Percentiles rank a stretch among this genome's conserved stretches.
Evolutionary conservation across 2,888 invertebrate genomes (phyloP).

Genomic region (Phania funesta): DNA sequence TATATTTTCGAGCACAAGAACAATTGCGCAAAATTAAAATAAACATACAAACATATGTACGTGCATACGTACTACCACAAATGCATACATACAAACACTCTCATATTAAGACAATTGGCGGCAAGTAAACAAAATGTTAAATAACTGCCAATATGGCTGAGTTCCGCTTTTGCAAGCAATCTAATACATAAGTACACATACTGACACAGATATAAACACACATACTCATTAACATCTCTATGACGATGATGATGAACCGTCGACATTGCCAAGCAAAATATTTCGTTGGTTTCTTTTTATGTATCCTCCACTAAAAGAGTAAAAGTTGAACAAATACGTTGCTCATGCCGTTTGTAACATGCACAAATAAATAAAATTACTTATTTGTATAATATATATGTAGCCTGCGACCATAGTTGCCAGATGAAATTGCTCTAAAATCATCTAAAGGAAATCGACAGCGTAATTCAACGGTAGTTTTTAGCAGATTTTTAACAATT

Average conservation of each 20-base stretch:
- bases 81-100: background rate
- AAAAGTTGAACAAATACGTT: background rate
- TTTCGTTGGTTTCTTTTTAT: constrained; percentile 1
- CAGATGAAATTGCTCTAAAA: no score
- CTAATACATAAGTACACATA: background rate
- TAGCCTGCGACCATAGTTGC: no score
- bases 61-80: background rate
- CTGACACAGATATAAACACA: background rate
- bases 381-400: no score
- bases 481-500: no score
- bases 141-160: constrained; percentile 58
- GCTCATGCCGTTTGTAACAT: background rate
- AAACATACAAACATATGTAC: background rate
- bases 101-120: constrained; percentile 40
- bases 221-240: constrained; percentile 36
- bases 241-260: constrained; percentile 40
- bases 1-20: constrained; percentile 4
- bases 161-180: constrained; percentile 52
- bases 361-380: background rate
- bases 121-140: constrained; percentile 47
- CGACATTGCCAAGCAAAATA: constrained; percentile 53
- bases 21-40: background rate
- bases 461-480: no score
- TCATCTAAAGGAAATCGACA: no score
- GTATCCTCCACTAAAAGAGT: background rate